Conservation (phyloP, 1,140 invertebrate genomes). For the Hyposmocoma kahamanoa region DNA sequence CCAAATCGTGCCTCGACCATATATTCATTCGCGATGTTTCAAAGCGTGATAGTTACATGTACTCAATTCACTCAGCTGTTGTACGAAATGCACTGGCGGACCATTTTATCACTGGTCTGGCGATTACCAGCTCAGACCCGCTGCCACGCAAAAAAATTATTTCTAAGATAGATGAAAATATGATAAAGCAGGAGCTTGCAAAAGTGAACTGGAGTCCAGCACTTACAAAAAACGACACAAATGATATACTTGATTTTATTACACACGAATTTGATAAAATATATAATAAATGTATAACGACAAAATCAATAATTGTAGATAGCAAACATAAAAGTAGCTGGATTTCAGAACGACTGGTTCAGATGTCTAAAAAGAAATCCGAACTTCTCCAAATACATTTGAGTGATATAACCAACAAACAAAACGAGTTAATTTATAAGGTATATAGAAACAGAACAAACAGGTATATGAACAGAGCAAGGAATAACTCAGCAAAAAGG, state of each 20-base stretch:
- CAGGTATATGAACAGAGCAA: neutral
- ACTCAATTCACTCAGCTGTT: slow-evolving; percentile 5
- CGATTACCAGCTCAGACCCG: neutral
- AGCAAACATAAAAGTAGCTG: neutral
- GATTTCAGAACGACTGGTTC: neutral
- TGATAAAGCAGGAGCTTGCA: neutral
- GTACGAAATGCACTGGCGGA: slow-evolving; percentile 3
- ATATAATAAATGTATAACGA: neutral
- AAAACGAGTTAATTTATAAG: slow-evolving; percentile 7
- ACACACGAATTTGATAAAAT: neutral
- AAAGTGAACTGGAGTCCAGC: slow-evolving; percentile 4
- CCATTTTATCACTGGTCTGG: slow-evolving; percentile 4
- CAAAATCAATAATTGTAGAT: neutral
- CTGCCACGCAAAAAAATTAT: neutral
- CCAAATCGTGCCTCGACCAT: slow-evolving; percentile 7
- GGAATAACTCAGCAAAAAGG: slow-evolving; percentile 4
- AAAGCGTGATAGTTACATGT: neutral
- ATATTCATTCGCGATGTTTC: slow-evolving; percentile 3
- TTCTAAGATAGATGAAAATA: neutral
- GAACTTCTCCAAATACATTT: neutral
- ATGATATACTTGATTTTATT: slow-evolving; percentile 4
- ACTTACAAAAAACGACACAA: neutral
- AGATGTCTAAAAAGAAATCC: slow-evolving; percentile 1
- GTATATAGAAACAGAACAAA: slow-evolving; percentile 9
- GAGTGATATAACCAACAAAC: neutral